These are phyloP conservation scores for Harpagoxenus sublaevis DNA, from an alignment of 2,888 invertebrate species.

Conservation along the genomic window DNA sequence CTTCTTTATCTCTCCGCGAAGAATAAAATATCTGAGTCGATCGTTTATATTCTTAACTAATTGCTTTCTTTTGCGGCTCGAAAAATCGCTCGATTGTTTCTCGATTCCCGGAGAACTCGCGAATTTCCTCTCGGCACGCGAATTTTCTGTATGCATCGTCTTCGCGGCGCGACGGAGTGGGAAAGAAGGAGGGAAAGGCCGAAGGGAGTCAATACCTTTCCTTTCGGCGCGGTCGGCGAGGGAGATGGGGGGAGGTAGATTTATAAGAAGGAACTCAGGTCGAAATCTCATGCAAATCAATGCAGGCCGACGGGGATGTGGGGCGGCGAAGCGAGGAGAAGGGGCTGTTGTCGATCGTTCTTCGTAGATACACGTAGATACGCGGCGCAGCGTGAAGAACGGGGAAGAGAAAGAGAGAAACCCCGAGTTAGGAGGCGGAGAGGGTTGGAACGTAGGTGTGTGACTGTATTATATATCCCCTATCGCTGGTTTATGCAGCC, in stretches of 20 bases:
- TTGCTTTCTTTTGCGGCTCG: constrained; percentile 37
- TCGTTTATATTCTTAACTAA: constrained; percentile 54
- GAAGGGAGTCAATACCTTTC: constrained; percentile 70
- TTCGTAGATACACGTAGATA: constrained; percentile 77
- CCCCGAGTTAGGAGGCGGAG: constrained; percentile 55
- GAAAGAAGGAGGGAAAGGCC: constrained; percentile 19
- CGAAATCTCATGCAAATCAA: constrained; percentile 84
- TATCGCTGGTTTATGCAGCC: constrained; percentile 84
- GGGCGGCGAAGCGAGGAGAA: constrained; percentile 62
- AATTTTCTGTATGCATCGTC: constrained; percentile 55
- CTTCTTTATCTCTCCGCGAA: constrained; percentile 75
- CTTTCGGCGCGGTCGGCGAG: constrained; percentile 68
- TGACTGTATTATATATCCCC: constrained; percentile 82
- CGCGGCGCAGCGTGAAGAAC: constrained; percentile 68
- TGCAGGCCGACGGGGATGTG: constrained; percentile 71
- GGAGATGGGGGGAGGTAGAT: constrained; percentile 70
- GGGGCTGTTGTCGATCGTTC: constrained; percentile 77
- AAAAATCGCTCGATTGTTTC: constrained; percentile 51
- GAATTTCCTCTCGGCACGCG: constrained; percentile 56
- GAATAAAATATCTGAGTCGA: constrained; percentile 80
- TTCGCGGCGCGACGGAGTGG: neutral
- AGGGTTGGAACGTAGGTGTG: constrained; percentile 74
- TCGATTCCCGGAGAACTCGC: constrained; percentile 43
- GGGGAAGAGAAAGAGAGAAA: neutral
- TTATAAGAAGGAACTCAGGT: constrained; percentile 80